Conservation (phyloP, 2,888 invertebrate species). For the Nephrocerus scutellatus region DNA sequence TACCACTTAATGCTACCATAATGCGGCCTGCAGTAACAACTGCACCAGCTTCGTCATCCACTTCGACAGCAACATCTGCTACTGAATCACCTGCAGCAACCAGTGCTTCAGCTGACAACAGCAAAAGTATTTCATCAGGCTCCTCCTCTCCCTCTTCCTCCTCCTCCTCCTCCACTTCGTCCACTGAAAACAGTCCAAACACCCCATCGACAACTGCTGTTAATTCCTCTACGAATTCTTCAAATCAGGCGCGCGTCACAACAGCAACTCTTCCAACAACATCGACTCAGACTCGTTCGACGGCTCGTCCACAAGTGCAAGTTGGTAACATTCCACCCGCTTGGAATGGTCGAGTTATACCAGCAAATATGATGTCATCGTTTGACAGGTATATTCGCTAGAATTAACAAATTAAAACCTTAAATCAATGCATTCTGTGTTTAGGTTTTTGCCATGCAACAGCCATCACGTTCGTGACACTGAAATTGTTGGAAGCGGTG, state of each 20-base stretch:
- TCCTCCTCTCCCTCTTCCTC: slow-evolving; percentile 48
- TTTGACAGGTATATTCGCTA: slow-evolving; percentile 36
- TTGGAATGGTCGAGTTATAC: slow-evolving; percentile 44
- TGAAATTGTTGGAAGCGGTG: slow-evolving; percentile 24
- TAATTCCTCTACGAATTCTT: slow-evolving; percentile 12
- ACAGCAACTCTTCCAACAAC: slow-evolving; percentile 65
- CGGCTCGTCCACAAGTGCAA: slow-evolving; percentile 62
- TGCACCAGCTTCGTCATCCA: slow-evolving; percentile 24
- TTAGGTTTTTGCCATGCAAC: slow-evolving; percentile 60
- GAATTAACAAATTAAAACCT: not conserved
- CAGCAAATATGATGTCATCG: slow-evolving; percentile 42
- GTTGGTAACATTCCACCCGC: slow-evolving; percentile 54
- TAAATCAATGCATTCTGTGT: too few relatives aligned
- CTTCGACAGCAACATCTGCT: slow-evolving; percentile 11
- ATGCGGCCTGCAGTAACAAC: slow-evolving; percentile 10
- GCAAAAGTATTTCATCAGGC: slow-evolving; percentile 44
- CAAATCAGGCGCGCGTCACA: slow-evolving; percentile 50
- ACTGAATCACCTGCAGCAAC: slow-evolving; percentile 25
- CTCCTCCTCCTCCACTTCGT: slow-evolving; percentile 16
- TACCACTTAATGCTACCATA: slow-evolving; percentile 41
- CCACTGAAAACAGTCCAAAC: slow-evolving; percentile 8
- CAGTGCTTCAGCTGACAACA: slow-evolving; percentile 20
- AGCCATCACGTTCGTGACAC: slow-evolving; percentile 58
- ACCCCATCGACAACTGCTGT: slow-evolving; percentile 5
- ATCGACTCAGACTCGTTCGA: slow-evolving; percentile 62